These are phyloP conservation scores for Junonia oenone DNA, from an alignment of 2,888 invertebrate species.

Conservation along the genomic window DNA sequence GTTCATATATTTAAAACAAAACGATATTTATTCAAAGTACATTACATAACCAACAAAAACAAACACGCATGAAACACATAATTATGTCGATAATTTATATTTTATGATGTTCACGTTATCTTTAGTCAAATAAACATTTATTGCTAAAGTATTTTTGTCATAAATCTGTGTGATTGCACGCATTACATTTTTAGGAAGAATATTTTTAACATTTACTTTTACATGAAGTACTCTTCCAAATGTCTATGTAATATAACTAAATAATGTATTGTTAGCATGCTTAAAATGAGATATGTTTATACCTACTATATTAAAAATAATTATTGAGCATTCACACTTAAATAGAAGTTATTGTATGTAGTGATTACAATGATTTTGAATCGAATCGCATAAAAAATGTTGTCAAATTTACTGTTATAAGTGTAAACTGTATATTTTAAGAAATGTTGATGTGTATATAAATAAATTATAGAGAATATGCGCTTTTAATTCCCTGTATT, in stretches of 20 bases:
- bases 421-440: slow-evolving; percentile 43
- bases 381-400: slow-evolving; percentile 27
- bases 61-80: too few species aligned
- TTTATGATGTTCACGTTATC: background rate
- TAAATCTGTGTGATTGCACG: background rate
- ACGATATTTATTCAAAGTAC: background rate
- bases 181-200: background rate
- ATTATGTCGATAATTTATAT: background rate
- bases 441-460: slow-evolving; percentile 69
- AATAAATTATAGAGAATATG: slow-evolving; percentile 41
- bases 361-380: slow-evolving; percentile 6
- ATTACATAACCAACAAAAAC: background rate
- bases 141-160: background rate
- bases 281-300: background rate
- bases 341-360: background rate
- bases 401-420: slow-evolving; percentile 35
- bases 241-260: background rate
- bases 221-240: background rate
- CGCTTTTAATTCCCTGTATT: slow-evolving; percentile 42
- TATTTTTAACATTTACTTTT: background rate
- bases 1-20: background rate
- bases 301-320: background rate
- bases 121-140: background rate
- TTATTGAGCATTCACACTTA: slow-evolving; percentile 5
- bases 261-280: background rate